phyloP scores from a whole-genome alignment of 2,888 invertebrate species.

The Zaprionus bogoriensis region DNA sequence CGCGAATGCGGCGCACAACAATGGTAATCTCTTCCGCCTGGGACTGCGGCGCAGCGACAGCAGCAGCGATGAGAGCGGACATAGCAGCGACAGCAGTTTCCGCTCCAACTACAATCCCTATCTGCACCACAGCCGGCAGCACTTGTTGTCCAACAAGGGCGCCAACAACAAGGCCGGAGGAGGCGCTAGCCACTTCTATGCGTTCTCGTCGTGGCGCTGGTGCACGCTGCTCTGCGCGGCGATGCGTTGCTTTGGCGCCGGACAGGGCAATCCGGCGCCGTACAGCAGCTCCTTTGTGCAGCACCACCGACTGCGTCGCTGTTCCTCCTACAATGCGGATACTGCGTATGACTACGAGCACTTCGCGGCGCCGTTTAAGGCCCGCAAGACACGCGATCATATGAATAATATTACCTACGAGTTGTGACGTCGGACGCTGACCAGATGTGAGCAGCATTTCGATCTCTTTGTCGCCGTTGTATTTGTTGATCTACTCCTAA shows the following conservation, averaged over 20 bases:
- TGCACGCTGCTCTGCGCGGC: slow-evolving; percentile 82
- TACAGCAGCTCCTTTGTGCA: slow-evolving; percentile 78
- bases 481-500: slow-evolving; percentile 49
- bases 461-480: slow-evolving; percentile 72
- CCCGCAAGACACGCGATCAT: slow-evolving; percentile 81
- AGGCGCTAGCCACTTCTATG: slow-evolving; percentile 73
- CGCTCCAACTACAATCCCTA: slow-evolving; percentile 81
- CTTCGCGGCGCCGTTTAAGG: slow-evolving; percentile 80
- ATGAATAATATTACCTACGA: slow-evolving; percentile 82
- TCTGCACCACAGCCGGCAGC: slow-evolving; percentile 80
- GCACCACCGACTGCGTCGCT: slow-evolving; percentile 76
- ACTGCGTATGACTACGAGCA: slow-evolving; percentile 79
- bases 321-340: slow-evolving; percentile 76
- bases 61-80: slow-evolving; percentile 73
- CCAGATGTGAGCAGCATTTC: slow-evolving; percentile 50
- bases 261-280: slow-evolving; percentile 67
- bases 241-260: slow-evolving; percentile 82
- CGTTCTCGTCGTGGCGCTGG: slow-evolving; percentile 82
- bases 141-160: slow-evolving; percentile 75
- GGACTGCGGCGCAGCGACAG: slow-evolving; percentile 73
- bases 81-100: slow-evolving; percentile 80
- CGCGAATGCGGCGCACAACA: slow-evolving; percentile 73
- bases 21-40: slow-evolving; percentile 80
- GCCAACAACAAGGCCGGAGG: not conserved
- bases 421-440: slow-evolving; percentile 81